Conservation (phyloP, 2,797 vertebrate genomes). For the Manis pentadactyla region DNA sequence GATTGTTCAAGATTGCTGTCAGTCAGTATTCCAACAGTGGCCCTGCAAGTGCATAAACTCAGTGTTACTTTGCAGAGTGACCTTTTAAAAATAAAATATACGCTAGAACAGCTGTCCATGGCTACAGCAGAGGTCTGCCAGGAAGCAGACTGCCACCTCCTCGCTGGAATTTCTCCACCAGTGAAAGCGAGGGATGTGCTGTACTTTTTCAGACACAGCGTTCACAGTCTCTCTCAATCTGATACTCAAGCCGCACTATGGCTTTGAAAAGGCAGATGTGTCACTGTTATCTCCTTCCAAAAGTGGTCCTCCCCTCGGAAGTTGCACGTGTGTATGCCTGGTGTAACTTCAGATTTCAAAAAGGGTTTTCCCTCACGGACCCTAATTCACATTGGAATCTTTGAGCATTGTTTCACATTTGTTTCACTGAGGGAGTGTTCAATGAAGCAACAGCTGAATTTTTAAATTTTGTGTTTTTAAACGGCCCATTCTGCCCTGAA, state of each 20-base stretch:
- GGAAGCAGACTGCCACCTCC: background rate
- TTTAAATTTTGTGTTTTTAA: background rate
- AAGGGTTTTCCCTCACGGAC: background rate
- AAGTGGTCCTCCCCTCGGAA: background rate
- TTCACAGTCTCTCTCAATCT: background rate
- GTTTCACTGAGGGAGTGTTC: background rate
- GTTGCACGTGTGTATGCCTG: rapidly evolving
- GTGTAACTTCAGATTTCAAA: background rate
- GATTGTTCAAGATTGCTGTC: slow-evolving; percentile 2
- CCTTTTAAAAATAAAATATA: slow-evolving; percentile 62
- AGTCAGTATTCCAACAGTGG: slow-evolving; percentile 3
- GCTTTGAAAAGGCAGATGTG: background rate
- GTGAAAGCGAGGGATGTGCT: rapidly evolving
- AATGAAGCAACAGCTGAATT: background rate
- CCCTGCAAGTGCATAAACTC: slow-evolving; percentile 41
- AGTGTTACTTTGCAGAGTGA: background rate
- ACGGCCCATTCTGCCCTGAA: background rate
- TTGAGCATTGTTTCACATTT: background rate
- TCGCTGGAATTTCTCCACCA: rapidly evolving
- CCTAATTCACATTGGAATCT: background rate
- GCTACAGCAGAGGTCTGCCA: background rate
- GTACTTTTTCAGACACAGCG: background rate
- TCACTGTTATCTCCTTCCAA: background rate
- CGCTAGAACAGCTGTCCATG: background rate
- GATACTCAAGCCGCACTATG: background rate